These are phyloP conservation scores for Xylota sylvarum DNA, from an alignment of 2,888 invertebrate species.

Conservation along the genomic window DNA sequence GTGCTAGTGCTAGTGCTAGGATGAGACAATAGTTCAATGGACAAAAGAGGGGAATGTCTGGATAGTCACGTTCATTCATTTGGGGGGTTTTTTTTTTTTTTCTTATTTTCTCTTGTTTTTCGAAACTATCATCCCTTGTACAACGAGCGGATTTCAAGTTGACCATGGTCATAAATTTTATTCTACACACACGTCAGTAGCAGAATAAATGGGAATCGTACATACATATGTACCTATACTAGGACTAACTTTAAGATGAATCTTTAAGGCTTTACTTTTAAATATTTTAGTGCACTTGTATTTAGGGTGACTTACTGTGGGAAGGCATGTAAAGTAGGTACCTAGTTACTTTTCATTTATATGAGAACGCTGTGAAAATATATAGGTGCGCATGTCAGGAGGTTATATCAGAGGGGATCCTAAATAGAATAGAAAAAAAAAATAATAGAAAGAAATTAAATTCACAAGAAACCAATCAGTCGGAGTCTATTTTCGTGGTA, in stretches of 20 bases:
- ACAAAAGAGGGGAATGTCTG: conserved; percentile 39
- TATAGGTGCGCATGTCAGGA: neutral
- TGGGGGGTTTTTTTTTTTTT: conserved; percentile 14
- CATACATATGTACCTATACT: too few relatives aligned
- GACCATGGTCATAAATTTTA: conserved; percentile 75
- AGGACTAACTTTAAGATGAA: conserved; percentile 21
- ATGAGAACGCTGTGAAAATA: neutral
- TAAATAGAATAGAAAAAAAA: neutral
- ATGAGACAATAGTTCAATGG: conserved; percentile 55
- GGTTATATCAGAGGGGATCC: neutral
- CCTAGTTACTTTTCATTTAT: neutral
- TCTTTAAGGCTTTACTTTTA: neutral
- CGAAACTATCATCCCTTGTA: conserved; percentile 68
- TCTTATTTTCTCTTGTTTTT: conserved; percentile 16
- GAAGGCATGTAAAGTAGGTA: neutral
- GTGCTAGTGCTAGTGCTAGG: conserved; percentile 28
- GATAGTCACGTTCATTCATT: conserved; percentile 39
- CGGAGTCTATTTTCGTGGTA: too few relatives aligned
- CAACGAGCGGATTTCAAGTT: conserved; percentile 65
- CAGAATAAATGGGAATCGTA: conserved; percentile 25
- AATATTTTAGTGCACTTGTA: neutral
- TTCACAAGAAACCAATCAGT: too few relatives aligned
- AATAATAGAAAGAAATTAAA: too few relatives aligned
- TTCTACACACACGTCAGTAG: conserved; percentile 45
- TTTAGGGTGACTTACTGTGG: too few relatives aligned